phyloP scores from a whole-genome alignment of 2,888 invertebrate genomes.

The Amblyjoppa proteus region DNA sequence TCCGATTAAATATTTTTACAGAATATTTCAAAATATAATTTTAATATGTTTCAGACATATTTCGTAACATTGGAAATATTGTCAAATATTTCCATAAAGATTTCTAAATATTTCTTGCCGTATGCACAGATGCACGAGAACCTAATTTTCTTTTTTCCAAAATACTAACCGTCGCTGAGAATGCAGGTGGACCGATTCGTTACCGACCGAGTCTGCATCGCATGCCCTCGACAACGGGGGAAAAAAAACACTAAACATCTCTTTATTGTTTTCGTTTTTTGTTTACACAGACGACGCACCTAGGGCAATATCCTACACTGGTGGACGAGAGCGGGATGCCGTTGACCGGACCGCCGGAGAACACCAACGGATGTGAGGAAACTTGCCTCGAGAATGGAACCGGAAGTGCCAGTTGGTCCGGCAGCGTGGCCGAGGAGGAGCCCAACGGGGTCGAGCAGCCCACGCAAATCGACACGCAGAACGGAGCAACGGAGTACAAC shows the following conservation, averaged over 20 bases:
- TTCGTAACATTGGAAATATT: too few species aligned
- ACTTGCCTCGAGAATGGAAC: slow-evolving; percentile 73
- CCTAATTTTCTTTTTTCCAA: too few species aligned
- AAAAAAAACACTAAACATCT: neutral
- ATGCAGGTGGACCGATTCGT: too few species aligned
- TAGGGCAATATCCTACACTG: slow-evolving; percentile 75
- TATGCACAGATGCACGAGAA: too few species aligned
- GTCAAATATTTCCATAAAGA: too few species aligned
- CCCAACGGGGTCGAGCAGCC: slow-evolving; percentile 35
- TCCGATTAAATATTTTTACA: too few species aligned
- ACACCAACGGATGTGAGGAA: slow-evolving; percentile 62
- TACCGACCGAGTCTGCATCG: too few species aligned
- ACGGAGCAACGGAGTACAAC: slow-evolving; percentile 49
- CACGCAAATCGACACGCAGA: slow-evolving; percentile 22
- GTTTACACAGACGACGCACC: slow-evolving; percentile 71
- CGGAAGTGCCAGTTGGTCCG: slow-evolving; percentile 75
- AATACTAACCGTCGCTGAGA: neutral
- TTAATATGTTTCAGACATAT: too few species aligned
- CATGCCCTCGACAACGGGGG: neutral
- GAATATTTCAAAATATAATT: too few species aligned
- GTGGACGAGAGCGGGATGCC: slow-evolving; percentile 74
- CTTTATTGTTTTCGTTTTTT: neutral
- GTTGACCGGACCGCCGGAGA: slow-evolving; percentile 52
- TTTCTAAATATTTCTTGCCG: too few species aligned
- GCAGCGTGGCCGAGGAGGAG: slow-evolving; percentile 76